Percentiles rank a stretch among this genome's conserved stretches.
Conservation (phyloP, 2,888 invertebrate species). For the Craniophora ligustri region DNA sequence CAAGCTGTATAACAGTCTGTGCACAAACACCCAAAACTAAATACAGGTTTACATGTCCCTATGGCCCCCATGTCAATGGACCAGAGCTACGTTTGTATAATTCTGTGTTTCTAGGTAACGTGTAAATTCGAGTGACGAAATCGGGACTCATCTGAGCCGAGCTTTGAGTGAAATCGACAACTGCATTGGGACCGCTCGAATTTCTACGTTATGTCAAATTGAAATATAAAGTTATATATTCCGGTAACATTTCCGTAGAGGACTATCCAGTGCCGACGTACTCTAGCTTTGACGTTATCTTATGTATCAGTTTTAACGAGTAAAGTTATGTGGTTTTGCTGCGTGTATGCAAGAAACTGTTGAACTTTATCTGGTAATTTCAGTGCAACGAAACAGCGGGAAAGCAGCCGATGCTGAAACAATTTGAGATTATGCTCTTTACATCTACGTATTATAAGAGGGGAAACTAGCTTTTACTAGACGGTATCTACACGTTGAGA, state of each 20-base stretch:
- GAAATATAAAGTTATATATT: slow-evolving; percentile 16
- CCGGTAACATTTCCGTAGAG: slow-evolving; percentile 15
- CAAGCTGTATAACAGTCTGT: too few relatives aligned
- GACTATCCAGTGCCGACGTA: neutral
- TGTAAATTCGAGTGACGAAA: neutral
- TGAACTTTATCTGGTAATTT: slow-evolving; percentile 32
- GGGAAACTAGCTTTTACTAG: slow-evolving; percentile 9
- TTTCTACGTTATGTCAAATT: slow-evolving; percentile 18
- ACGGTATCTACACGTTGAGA: slow-evolving; percentile 7
- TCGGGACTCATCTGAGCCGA: neutral
- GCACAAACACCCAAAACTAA: too few relatives aligned
- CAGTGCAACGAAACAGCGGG: slow-evolving; percentile 16
- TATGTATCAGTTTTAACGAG: slow-evolving; percentile 44
- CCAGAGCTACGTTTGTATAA: neutral
- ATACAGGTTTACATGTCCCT: neutral
- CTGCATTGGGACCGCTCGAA: slow-evolving; percentile 5
- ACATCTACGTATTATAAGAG: slow-evolving; percentile 31
- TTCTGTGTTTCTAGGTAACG: neutral
- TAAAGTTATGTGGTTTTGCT: slow-evolving; percentile 37
- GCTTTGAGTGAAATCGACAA: slow-evolving; percentile 15
- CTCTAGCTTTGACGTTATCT: slow-evolving; percentile 27
- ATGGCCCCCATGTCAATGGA: neutral
- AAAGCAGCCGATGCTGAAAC: slow-evolving; percentile 38
- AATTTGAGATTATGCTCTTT: slow-evolving; percentile 28
- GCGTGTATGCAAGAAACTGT: slow-evolving; percentile 41